These are phyloP conservation scores for Kuschelorhynchus macadamiae DNA, from an alignment of 2,888 invertebrate species.

Conservation along the genomic window DNA sequence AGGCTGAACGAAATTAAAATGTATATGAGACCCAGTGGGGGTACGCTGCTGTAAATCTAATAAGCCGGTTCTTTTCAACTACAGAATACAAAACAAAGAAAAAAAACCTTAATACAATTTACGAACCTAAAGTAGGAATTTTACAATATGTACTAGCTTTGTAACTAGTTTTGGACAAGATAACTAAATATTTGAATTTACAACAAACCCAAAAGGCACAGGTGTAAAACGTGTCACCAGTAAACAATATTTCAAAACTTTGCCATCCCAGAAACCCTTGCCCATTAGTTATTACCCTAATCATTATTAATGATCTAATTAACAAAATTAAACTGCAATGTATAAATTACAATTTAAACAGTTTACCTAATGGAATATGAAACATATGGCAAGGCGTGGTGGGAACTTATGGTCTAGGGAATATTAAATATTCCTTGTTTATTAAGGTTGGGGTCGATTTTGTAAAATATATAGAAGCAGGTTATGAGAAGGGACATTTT, in stretches of 20 bases:
- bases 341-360: conserved; percentile 21
- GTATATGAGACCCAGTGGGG: no score
- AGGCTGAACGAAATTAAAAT: no score
- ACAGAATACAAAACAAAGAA: no score
- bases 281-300: conserved; percentile 28
- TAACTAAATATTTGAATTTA: background rate
- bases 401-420: background rate
- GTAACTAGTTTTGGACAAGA: no score
- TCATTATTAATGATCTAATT: conserved; percentile 39
- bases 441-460: background rate
- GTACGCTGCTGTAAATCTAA: no score
- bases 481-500: no score
- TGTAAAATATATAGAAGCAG: background rate
- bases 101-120: no score
- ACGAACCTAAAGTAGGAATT: no score
- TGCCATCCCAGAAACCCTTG: conserved; percentile 9
- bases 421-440: background rate
- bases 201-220: conserved; percentile 7
- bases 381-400: conserved; percentile 1
- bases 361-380: conserved; percentile 14
- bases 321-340: conserved; percentile 30
- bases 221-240: conserved; percentile 34
- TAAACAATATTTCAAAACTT: conserved; percentile 34
- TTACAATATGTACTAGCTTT: no score
- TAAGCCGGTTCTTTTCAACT: no score